Conservation (phyloP, 2,113 vertebrate genomes). For the Sinocyclocheilus maitianheensis region DNA sequence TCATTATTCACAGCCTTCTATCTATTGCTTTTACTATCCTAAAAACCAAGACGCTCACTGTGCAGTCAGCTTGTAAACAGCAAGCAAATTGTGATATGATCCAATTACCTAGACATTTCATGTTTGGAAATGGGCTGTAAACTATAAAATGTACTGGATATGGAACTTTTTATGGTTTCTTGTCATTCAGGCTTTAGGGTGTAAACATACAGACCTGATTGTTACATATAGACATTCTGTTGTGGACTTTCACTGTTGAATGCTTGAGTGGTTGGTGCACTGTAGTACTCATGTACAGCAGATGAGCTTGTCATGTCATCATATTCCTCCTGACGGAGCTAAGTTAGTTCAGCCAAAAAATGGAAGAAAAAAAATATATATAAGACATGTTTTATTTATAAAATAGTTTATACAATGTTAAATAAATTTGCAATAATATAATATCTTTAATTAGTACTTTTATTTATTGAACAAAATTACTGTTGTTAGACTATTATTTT, state of each 20-base stretch:
- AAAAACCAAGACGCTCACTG: conserved; percentile 62
- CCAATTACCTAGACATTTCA: conserved; percentile 58
- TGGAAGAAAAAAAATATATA: neutral
- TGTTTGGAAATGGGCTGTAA: conserved; percentile 72
- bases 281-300: neutral
- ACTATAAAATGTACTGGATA: conserved; percentile 63
- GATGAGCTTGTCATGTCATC: neutral
- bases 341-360: neutral
- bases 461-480: neutral
- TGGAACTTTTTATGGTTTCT: neutral
- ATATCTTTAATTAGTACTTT: neutral
- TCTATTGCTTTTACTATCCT: conserved; percentile 62
- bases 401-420: too few relatives aligned
- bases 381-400: too few relatives aligned
- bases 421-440: neutral
- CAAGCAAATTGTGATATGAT: conserved; percentile 67
- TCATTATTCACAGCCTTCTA: conserved; percentile 66
- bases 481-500: neutral
- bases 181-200: neutral
- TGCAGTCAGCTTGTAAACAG: conserved; percentile 74
- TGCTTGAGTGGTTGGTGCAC: neutral
- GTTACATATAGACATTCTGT: neutral
- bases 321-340: neutral
- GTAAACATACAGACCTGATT: neutral
- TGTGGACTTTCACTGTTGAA: neutral